These are phyloP conservation scores for Heptranchias perlo DNA, from an alignment of 2,113 vertebrate genomes.

Conservation along the genomic window DNA sequence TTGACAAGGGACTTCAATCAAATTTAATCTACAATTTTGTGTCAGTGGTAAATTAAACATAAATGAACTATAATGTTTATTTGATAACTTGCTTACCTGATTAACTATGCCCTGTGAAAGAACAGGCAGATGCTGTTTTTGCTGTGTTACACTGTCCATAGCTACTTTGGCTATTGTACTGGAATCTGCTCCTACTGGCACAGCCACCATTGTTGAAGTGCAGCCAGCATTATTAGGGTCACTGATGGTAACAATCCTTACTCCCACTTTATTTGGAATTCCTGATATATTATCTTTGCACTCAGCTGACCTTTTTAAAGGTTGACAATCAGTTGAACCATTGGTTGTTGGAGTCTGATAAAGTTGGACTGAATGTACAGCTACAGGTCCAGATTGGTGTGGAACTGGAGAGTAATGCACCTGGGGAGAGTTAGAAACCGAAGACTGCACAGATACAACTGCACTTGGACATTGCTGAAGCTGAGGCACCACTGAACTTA, in stretches of 20 bases:
- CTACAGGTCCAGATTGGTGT: slow-evolving; percentile 67
- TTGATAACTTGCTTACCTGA: slow-evolving; percentile 67
- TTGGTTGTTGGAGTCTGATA: slow-evolving; percentile 74
- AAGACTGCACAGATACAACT: slow-evolving; percentile 73
- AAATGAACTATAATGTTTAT: not conserved
- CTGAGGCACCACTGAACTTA: slow-evolving; percentile 77
- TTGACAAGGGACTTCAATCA: not conserved
- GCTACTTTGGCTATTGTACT: slow-evolving; percentile 99
- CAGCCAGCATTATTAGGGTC: slow-evolving; percentile 97
- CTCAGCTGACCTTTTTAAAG: slow-evolving; percentile 85
- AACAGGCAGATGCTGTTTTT: slow-evolving; percentile 79
- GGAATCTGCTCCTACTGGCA: slow-evolving; percentile 93
- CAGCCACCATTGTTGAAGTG: slow-evolving; percentile 95
- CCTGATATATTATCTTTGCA: slow-evolving; percentile 75
- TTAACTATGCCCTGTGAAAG: slow-evolving; percentile 70
- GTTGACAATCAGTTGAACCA: slow-evolving; percentile 79
- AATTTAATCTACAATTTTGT: not conserved
- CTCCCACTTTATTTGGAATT: slow-evolving; percentile 96
- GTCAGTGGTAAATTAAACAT: not conserved
- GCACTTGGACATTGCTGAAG: slow-evolving; percentile 83
- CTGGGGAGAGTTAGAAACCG: slow-evolving; percentile 62
- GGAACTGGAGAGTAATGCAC: slow-evolving; percentile 69
- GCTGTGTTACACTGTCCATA: slow-evolving; percentile 95
- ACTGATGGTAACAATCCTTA: slow-evolving; percentile 97
- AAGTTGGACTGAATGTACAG: slow-evolving; percentile 60